phyloP scores from a whole-genome alignment of 1,140 invertebrate species.

The Saccostrea glomerata region DNA sequence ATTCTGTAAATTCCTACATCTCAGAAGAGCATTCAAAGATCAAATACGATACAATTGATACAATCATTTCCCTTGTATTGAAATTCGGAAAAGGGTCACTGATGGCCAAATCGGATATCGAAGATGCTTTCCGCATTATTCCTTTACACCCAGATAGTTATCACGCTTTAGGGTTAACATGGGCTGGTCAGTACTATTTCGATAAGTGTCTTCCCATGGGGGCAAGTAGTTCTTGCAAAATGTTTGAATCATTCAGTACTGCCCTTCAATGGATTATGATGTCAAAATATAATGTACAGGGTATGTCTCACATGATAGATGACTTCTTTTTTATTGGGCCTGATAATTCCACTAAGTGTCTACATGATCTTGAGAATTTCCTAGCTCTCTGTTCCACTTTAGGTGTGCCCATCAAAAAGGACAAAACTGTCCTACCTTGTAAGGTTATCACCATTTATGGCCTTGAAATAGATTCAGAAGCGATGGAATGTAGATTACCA shows the following conservation, averaged over 20 bases:
- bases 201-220: slow-evolving; percentile 59
- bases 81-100: slow-evolving; percentile 28
- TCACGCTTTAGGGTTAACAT: slow-evolving; percentile 50
- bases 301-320: slow-evolving; percentile 54
- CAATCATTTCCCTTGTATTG: slow-evolving; percentile 9
- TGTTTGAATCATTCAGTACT: slow-evolving; percentile 56
- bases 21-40: slow-evolving; percentile 33
- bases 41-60: slow-evolving; percentile 42
- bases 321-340: slow-evolving; percentile 59
- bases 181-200: slow-evolving; percentile 44
- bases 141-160: slow-evolving; percentile 35
- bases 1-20: slow-evolving; percentile 41
- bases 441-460: slow-evolving; percentile 52
- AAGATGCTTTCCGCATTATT: slow-evolving; percentile 50
- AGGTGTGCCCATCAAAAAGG: slow-evolving; percentile 46
- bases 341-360: slow-evolving; percentile 30
- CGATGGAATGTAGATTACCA: slow-evolving; percentile 45
- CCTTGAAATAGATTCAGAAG: slow-evolving; percentile 50
- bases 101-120: slow-evolving; percentile 38
- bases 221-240: slow-evolving; percentile 39
- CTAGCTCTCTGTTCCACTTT: not conserved
- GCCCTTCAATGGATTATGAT: slow-evolving; percentile 52
- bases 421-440: slow-evolving; percentile 51
- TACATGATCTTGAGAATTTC: slow-evolving; percentile 27
- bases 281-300: not conserved